These are phyloP conservation scores for Apantesis nais DNA, from an alignment of 2,888 invertebrate genomes.

Conservation along the genomic window DNA sequence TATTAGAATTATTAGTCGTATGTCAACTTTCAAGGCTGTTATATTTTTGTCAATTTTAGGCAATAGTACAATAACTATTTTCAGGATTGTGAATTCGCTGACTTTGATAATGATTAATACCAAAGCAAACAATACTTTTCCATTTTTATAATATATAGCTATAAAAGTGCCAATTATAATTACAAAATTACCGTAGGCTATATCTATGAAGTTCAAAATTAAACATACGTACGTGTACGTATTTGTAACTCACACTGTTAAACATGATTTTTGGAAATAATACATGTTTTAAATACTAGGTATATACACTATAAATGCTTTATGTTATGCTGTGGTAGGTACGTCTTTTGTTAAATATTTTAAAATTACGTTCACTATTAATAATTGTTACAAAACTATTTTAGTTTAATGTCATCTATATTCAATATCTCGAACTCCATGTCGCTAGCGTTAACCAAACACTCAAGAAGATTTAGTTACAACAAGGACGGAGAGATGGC, in stretches of 20 bases:
- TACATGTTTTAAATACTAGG: not conserved
- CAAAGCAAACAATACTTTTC: too few species aligned
- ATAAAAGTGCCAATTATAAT: not conserved
- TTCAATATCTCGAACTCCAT: constrained; percentile 34
- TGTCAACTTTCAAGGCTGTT: constrained; percentile 14
- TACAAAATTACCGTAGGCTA: not conserved
- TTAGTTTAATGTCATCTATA: constrained; percentile 58
- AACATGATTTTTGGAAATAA: not conserved
- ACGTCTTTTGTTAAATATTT: not conserved
- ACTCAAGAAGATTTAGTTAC: constrained; percentile 3
- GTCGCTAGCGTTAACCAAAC: constrained; percentile 2
- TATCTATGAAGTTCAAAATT: not conserved
- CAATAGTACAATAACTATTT: too few species aligned
- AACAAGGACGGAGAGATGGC: constrained; percentile 43
- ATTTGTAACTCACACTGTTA: not conserved
- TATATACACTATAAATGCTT: too few species aligned
- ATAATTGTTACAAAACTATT: not conserved
- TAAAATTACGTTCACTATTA: not conserved
- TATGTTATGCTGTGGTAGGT: not conserved
- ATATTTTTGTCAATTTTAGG: not conserved
- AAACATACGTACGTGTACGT: not conserved
- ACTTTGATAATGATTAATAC: too few species aligned
- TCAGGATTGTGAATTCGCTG: too few species aligned
- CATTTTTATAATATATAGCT: not conserved
- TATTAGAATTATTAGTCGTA: constrained; percentile 32